Percentiles rank a stretch among this genome's conserved stretches.
Evolutionary conservation across 2,888 invertebrate genomes (phyloP).

Genomic region (Drosophila nigritarsus): DNA sequence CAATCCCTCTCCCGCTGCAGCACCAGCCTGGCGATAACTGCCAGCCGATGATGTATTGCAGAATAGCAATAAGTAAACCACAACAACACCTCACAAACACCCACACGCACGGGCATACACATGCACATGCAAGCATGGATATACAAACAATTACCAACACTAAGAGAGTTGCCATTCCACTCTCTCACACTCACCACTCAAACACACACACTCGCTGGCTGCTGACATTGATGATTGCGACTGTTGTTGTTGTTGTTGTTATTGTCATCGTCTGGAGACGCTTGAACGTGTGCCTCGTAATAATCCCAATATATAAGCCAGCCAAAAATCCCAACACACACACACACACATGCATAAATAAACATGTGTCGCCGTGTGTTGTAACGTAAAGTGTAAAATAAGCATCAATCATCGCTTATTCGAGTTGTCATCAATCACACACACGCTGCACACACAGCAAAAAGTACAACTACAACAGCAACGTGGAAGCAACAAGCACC

Average conservation of each 20-base stretch:
- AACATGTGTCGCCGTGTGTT: conserved; percentile 82
- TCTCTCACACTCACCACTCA: background rate
- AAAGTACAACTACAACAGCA: conserved; percentile 37
- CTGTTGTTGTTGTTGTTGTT: conserved; percentile 8
- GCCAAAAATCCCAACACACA: conserved; percentile 25
- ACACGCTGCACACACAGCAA: conserved; percentile 68
- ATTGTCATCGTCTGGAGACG: conserved; percentile 69
- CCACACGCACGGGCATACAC: conserved; percentile 35
- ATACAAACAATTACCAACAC: conserved; percentile 72
- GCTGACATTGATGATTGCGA: conserved; percentile 78
- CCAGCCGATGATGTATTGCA: conserved; percentile 75
- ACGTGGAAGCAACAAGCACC: conserved; percentile 45
- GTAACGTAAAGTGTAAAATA: conserved; percentile 81
- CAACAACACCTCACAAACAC: conserved; percentile 47
- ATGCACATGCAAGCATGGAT: conserved; percentile 21
- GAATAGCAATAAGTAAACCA: conserved; percentile 76
- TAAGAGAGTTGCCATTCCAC: conserved; percentile 44
- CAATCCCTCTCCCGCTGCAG: too few relatives aligned
- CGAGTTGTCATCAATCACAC: conserved; percentile 84
- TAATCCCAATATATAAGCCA: conserved; percentile 68
- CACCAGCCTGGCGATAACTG: conserved; percentile 33
- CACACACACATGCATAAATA: conserved; percentile 56
- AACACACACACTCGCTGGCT: conserved; percentile 6
- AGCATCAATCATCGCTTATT: conserved; percentile 84
- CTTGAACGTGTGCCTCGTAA: conserved; percentile 79